Evolutionary conservation across 2,888 invertebrate genomes (phyloP), one percentile per base, ranked within the genome.

Genomic region (Aphrophora alni): DNA sequence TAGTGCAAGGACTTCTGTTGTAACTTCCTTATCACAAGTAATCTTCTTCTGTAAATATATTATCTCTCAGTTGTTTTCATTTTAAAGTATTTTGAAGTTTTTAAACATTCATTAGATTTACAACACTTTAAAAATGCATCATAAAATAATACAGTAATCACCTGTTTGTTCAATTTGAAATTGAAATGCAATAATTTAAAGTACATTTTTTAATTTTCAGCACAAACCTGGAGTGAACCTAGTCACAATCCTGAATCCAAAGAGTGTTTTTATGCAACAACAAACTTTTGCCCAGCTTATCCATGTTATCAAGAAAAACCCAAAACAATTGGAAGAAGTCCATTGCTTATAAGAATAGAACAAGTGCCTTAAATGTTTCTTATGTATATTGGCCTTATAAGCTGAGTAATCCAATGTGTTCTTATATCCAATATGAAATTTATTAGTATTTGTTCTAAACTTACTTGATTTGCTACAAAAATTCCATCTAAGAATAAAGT

Each of bases 191-290:
- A n/a, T n/a, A n/a, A n/a, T n/a, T n/a, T n/a, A n/a, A n/a, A n/a
- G n/a, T n/a, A n/a, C n/a, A n/a, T n/a, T n/a, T n/a, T n/a, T n/a
- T n/a, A 14, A 2, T 28, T 83, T 83, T 38, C 80, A 84, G 84
- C 84, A 27, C 78, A 81, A 44, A 78, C 80, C 1, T 75, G 78
- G 51, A 81, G 83, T 44, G 79, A 82, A 28, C 78, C 78, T 26
- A 82, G 84, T 59, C 71, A 82, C 70, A 83, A 83, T 38, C 84
- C 83, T n/a, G 79, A 78, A 24, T 82, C 83, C 38, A 77, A 77
- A 8, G 82, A 83, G n/a, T 84, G 84, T 78, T 78, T 84, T 59
- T 84, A 84, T 78, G 79, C 80, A 38, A 70, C 80, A 1, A 77
- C 78, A 8, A 75, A 81, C 10, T 84, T 84, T 82, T 78, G 75